Conservation (phyloP, 2,113 vertebrate species). For the Ranitomeya variabilis region DNA sequence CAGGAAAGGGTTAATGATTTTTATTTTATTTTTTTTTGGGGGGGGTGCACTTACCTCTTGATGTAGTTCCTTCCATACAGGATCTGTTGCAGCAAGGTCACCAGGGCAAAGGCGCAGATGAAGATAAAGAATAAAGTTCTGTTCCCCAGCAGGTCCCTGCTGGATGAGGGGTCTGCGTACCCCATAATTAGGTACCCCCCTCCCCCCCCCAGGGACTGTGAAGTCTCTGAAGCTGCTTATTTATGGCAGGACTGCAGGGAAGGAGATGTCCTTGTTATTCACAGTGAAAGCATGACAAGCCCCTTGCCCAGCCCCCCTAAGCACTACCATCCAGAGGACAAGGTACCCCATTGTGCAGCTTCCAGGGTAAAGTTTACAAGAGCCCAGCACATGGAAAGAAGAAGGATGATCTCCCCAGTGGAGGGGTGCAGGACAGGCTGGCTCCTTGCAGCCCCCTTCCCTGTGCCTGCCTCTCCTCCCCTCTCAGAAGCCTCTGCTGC, state of each 20-base stretch:
- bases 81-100: slow-evolving; percentile 96
- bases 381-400: slow-evolving; percentile 66
- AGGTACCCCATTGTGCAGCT: slow-evolving; percentile 63
- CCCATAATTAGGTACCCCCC: slow-evolving; percentile 74
- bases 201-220: slow-evolving; percentile 66
- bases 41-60: slow-evolving; percentile 82
- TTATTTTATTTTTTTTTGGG: too few species aligned
- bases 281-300: slow-evolving; percentile 58
- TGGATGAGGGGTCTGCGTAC: slow-evolving; percentile 88
- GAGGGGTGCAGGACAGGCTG: slow-evolving; percentile 60
- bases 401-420: slow-evolving; percentile 53
- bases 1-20: background rate
- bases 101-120: slow-evolving; percentile 96
- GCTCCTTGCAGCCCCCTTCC: slow-evolving; percentile 32
- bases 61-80: slow-evolving; percentile 97
- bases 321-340: slow-evolving; percentile 62
- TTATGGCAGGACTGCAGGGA: slow-evolving; percentile 33
- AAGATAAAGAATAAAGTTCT: slow-evolving; percentile 97
- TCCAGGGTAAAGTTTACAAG: slow-evolving; percentile 66
- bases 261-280: slow-evolving; percentile 48
- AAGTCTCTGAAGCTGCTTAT: slow-evolving; percentile 12
- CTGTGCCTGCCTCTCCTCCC: slow-evolving; percentile 57
- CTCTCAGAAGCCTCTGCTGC: slow-evolving; percentile 61
- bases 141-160: slow-evolving; percentile 91
- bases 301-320: slow-evolving; percentile 59